Conservation (phyloP, 1,140 invertebrate species). For the Lasioglossum albipes region DNA sequence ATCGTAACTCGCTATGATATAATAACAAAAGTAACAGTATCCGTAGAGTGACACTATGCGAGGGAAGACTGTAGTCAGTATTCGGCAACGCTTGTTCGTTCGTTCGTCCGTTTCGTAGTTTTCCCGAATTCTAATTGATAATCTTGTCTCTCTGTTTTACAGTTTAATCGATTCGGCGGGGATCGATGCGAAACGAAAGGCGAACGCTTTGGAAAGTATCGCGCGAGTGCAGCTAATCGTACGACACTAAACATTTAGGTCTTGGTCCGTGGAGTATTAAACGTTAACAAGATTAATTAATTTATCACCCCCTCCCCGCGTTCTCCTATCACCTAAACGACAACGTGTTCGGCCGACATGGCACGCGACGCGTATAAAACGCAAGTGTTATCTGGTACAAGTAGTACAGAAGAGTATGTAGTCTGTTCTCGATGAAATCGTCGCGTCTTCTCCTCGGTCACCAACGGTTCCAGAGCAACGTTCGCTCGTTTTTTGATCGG, state of each 20-base stretch:
- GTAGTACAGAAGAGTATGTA: too few relatives aligned
- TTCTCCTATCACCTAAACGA: slow-evolving; percentile 55
- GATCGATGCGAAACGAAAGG: slow-evolving; percentile 37
- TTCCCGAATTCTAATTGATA: too few relatives aligned
- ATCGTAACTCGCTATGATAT: too few relatives aligned
- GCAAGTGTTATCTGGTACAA: slow-evolving; percentile 1
- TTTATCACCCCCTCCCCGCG: slow-evolving; percentile 48
- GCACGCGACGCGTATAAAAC: slow-evolving; percentile 44
- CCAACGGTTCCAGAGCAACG: too few relatives aligned
- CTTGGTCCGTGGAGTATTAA: slow-evolving; percentile 75
- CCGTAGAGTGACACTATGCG: too few relatives aligned
- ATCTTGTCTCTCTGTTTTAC: too few relatives aligned
- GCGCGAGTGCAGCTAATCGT: slow-evolving; percentile 68
- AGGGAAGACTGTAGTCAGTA: too few relatives aligned
- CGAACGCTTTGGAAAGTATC: slow-evolving; percentile 4
- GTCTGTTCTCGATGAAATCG: too few relatives aligned
- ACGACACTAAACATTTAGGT: slow-evolving; percentile 61
- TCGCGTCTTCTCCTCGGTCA: too few relatives aligned
- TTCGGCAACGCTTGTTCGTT: too few relatives aligned
- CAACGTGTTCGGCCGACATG: slow-evolving; percentile 20
- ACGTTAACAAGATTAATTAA: slow-evolving; percentile 66
- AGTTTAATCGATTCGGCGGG: slow-evolving; percentile 29
- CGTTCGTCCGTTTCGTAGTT: too few relatives aligned
- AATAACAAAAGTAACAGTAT: too few relatives aligned
- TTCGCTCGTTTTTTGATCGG: not conserved